Percentiles rank a stretch among this genome's conserved stretches.
Evolutionary conservation across 2,888 invertebrate genomes (phyloP).

Genomic region (Ptychoptera albimana): DNA sequence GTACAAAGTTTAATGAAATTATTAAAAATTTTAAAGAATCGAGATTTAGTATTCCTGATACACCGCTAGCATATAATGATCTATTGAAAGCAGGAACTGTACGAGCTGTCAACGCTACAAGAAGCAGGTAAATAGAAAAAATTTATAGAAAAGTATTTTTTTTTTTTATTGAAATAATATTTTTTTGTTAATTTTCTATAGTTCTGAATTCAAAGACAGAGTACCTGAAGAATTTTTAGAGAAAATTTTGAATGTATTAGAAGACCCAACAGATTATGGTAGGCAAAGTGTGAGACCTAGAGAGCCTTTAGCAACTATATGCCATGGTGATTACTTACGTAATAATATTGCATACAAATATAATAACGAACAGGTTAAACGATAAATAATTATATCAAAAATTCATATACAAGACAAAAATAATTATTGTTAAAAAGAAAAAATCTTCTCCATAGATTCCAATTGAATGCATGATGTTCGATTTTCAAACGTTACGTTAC

Average conservation of each 20-base stretch:
- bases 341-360: constrained; percentile 28
- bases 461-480: constrained; percentile 25
- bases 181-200: neutral
- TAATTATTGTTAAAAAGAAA: neutral
- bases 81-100: constrained; percentile 8
- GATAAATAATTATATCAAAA: constrained; percentile 1
- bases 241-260: constrained; percentile 12
- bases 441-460: constrained; percentile 12
- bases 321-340: constrained; percentile 27
- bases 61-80: constrained; percentile 12
- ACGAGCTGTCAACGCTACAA: constrained; percentile 11
- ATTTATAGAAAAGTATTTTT: neutral
- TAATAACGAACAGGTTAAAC: constrained; percentile 3
- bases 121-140: constrained; percentile 2
- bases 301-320: constrained; percentile 23
- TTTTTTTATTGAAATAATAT: neutral
- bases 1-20: constrained; percentile 15
- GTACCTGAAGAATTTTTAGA: constrained; percentile 18
- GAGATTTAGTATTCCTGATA: constrained; percentile 14
- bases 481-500: constrained; percentile 26
- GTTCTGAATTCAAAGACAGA: constrained; percentile 12
- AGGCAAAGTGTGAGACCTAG: constrained; percentile 18
- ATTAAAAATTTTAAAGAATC: constrained; percentile 17
- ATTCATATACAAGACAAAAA: neutral
- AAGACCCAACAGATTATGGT: constrained; percentile 13